Evolutionary conservation across 2,113 vertebrate genomes (phyloP), one percentile per base, ranked within the genome.

Genomic region (Semicossyphus pulcher): DNA sequence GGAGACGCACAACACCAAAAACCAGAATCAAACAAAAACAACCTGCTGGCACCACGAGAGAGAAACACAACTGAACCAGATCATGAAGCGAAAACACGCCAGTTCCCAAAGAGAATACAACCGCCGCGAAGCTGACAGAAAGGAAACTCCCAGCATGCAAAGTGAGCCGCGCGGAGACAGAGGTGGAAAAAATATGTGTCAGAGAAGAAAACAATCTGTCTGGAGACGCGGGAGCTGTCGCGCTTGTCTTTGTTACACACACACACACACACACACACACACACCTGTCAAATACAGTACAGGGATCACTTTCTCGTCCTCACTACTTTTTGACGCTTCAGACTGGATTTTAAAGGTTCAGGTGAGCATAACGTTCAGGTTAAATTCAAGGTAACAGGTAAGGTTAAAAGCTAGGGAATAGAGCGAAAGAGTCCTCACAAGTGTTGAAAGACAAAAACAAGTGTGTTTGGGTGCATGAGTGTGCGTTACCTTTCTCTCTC

Each of bases 401-500:
- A n/a, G n/a, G n/a, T n/a, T n/a, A n/a, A n/a, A n/a, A n/a, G n/a
- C n/a, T n/a, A n/a, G n/a, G n/a, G n/a, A n/a, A n/a, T n/a, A n/a
- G n/a, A n/a, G n/a, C n/a, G n/a, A n/a, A n/a, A n/a, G n/a, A n/a
- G n/a, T n/a, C n/a, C n/a, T 34, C 31, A 32, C 31, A 32, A 32
- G 31, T 3, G n/a, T n/a, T n/a, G n/a, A n/a, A n/a, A n/a, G n/a
- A n/a, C n/a, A n/a, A n/a, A n/a, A n/a, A n/a, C n/a, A n/a, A n/a
- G n/a, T n/a, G n/a, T n/a, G n/a, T n/a, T n/a, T n/a, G n/a, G n/a
- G n/a, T 31, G 4, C 4, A 10, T 36, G 34, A 36, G 23, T 10
- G 54, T 21, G 15, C 36, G 11, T 67, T 84, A 89, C 88, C 88
- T 71, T 72, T 72, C 4, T 84, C 78, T 32, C 4, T 60, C 34